phyloP scores from a whole-genome alignment of 2,113 vertebrate genomes.

The Rhipidura dahli region DNA sequence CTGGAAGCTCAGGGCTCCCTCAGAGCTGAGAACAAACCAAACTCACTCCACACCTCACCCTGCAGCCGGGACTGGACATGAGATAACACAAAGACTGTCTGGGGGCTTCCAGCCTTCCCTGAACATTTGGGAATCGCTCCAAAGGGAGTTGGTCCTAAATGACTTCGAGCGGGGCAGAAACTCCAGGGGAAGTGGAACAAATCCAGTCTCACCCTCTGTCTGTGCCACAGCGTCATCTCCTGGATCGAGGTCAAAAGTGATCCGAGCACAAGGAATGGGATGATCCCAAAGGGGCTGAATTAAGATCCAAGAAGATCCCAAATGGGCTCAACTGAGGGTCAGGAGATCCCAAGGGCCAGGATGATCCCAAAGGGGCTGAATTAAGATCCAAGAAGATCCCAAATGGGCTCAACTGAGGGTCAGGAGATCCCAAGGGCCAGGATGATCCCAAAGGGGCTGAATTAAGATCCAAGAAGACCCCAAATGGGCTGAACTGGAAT shows the following conservation, averaged over 20 bases:
- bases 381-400: rapidly evolving
- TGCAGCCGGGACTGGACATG: neutral
- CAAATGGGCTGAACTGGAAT: neutral
- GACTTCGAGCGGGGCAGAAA: neutral
- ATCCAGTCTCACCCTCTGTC: neutral
- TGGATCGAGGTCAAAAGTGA: neutral
- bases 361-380: neutral
- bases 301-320: neutral
- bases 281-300: neutral
- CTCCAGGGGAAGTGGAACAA: neutral
- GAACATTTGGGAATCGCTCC: rapidly evolving
- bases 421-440: too few relatives aligned
- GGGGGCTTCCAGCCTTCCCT: neutral
- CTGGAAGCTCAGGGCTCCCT: neutral
- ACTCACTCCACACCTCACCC: neutral
- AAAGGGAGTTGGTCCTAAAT: neutral
- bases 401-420: rapidly evolving
- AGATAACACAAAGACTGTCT: neutral
- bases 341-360: rapidly evolving
- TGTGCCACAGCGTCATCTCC: neutral
- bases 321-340: rapidly evolving
- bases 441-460: neutral
- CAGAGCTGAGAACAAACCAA: neutral
- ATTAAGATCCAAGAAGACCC: neutral
- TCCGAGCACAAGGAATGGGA: too few relatives aligned